phyloP scores from a whole-genome alignment of 2,113 vertebrate genomes.

The Solenodon paradoxus region DNA sequence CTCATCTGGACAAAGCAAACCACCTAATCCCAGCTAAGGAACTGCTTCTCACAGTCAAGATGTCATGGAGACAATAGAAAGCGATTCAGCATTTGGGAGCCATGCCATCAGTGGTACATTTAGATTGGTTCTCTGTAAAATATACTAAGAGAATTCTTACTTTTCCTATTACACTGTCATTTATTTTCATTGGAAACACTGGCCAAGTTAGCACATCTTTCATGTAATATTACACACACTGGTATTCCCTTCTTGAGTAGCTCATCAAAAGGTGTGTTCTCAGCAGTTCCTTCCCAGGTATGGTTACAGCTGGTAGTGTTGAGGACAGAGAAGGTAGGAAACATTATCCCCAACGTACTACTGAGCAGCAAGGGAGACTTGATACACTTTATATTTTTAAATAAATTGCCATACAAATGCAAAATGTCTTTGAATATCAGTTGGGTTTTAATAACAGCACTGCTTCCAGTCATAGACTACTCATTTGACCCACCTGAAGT shows the following conservation, averaged over 20 bases:
- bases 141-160: not conserved
- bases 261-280: slow-evolving; percentile 16
- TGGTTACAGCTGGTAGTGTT: not conserved
- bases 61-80: not conserved
- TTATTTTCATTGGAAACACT: not conserved
- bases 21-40: not conserved
- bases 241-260: not conserved
- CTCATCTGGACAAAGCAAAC: not conserved
- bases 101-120: not conserved
- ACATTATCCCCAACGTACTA: slow-evolving; percentile 28
- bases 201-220: not conserved
- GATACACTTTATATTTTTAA: slow-evolving; percentile 68
- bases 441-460: slow-evolving; percentile 70
- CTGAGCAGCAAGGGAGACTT: slow-evolving; percentile 64
- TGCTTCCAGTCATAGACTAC: slow-evolving; percentile 45
- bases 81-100: not conserved
- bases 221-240: not conserved
- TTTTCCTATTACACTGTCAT: not conserved
- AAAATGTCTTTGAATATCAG: slow-evolving; percentile 73
- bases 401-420: slow-evolving; percentile 74
- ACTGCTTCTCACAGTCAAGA: not conserved
- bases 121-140: not conserved
- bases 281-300: slow-evolving; percentile 40
- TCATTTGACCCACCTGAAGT: slow-evolving; percentile 44
- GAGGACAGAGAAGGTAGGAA: slow-evolving; percentile 29